Conservation (phyloP, 2,113 vertebrate genomes). For the Hippocampus barbouri region DNA sequence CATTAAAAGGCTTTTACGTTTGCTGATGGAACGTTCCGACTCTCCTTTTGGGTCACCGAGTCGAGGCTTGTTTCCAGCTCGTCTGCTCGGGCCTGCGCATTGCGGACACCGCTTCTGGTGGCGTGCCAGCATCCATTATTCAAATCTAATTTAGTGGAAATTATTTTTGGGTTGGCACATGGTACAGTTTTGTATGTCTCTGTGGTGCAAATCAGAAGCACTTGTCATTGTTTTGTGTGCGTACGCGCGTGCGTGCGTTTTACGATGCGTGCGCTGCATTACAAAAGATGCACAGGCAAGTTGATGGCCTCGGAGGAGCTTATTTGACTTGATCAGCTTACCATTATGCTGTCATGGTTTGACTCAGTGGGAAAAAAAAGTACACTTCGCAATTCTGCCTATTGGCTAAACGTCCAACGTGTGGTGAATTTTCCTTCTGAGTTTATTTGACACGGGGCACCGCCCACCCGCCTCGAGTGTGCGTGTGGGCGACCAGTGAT, state of each 20-base stretch:
- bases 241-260: slow-evolving; percentile 10
- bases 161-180: slow-evolving; percentile 23
- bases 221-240: slow-evolving; percentile 16
- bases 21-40: slow-evolving; percentile 47
- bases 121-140: slow-evolving; percentile 43
- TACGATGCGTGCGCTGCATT: slow-evolving; percentile 30
- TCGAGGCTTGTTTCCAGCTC: slow-evolving; percentile 49
- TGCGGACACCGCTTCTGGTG: slow-evolving; percentile 57
- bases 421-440: slow-evolving; percentile 18
- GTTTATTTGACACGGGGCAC: slow-evolving; percentile 22
- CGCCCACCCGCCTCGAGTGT: not conserved
- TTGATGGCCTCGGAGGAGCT: slow-evolving; percentile 44
- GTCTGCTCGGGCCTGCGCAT: slow-evolving; percentile 45
- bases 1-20: slow-evolving; percentile 47
- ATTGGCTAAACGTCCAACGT: slow-evolving; percentile 22
- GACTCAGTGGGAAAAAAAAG: slow-evolving; percentile 26
- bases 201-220: slow-evolving; percentile 34
- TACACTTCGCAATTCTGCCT: slow-evolving; percentile 15
- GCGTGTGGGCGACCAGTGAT: slow-evolving; percentile 31
- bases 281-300: slow-evolving; percentile 21
- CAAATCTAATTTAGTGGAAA: slow-evolving; percentile 50
- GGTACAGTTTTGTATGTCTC: slow-evolving; percentile 40
- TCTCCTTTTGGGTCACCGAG: slow-evolving; percentile 37
- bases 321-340: slow-evolving; percentile 46
- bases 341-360: slow-evolving; percentile 23